Percentiles rank a stretch among this genome's conserved stretches.
Conservation (phyloP, 2,113 vertebrate genomes). For the Conger conger region DNA sequence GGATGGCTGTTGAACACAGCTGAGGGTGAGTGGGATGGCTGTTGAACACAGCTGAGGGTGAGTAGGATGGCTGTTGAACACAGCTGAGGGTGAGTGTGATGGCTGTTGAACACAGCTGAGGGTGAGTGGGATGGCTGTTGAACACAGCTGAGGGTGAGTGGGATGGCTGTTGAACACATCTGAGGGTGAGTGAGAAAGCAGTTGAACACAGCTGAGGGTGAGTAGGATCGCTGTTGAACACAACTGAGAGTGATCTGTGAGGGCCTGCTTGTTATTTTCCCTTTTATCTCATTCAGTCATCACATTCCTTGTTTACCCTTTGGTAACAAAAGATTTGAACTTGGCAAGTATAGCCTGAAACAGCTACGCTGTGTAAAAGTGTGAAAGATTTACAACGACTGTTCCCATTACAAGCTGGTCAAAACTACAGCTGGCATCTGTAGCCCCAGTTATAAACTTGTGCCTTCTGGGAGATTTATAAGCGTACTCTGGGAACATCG, state of each 20-base stretch:
- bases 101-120: no score
- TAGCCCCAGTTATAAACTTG: neutral
- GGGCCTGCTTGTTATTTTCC: neutral
- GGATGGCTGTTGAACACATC: neutral
- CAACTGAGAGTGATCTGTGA: neutral
- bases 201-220: no score
- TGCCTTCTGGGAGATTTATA: constrained; percentile 8
- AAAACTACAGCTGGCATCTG: constrained; percentile 6
- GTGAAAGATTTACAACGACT: neutral
- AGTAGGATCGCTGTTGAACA: no score
- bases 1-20: no score
- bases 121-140: no score
- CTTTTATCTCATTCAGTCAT: neutral
- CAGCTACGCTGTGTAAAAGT: neutral
- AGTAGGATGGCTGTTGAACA: no score
- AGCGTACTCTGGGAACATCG: neutral
- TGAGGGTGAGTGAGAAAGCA: neutral
- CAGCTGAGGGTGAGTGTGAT: no score
- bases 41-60: no score
- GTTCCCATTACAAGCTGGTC: neutral
- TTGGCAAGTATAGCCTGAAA: neutral
- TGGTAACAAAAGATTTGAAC: neutral
- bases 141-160: no score
- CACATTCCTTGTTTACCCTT: neutral
- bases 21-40: no score